These are phyloP conservation scores for Diorhabda elongata DNA, from an alignment of 1,140 invertebrate genomes.

Conservation along the genomic window DNA sequence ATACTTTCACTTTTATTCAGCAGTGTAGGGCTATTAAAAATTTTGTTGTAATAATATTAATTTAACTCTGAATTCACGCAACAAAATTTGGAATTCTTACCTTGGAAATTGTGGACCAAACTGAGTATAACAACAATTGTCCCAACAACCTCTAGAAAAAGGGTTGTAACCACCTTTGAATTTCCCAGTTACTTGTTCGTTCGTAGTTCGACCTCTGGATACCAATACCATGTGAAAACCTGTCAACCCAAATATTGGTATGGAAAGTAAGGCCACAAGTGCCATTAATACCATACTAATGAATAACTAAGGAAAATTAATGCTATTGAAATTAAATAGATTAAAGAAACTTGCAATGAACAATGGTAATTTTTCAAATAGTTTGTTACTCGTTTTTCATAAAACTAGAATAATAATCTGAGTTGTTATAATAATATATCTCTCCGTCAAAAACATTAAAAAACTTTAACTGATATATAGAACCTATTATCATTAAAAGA, in stretches of 20 bases:
- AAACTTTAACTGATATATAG: too few species aligned
- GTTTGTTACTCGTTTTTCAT: too few species aligned
- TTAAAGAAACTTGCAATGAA: too few species aligned
- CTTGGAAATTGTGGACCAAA: constrained; percentile 96
- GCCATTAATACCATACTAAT: constrained; percentile 86
- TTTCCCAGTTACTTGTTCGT: constrained; percentile 99
- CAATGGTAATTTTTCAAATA: too few species aligned
- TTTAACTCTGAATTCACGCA: neutral
- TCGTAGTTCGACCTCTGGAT: constrained; percentile 96
- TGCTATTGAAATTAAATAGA: neutral
- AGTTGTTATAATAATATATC: too few species aligned
- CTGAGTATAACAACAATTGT: constrained; percentile 91
- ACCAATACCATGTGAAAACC: constrained; percentile 97
- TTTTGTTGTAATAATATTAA: too few species aligned
- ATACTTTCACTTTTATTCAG: too few species aligned
- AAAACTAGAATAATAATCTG: too few species aligned
- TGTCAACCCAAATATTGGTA: constrained; percentile 96
- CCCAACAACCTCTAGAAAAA: constrained; percentile 88
- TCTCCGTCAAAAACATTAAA: too few species aligned
- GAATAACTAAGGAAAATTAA: constrained; percentile 49
- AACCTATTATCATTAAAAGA: too few species aligned
- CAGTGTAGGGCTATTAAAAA: too few species aligned
- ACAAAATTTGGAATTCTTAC: constrained; percentile 51
- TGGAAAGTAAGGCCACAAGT: constrained; percentile 83
- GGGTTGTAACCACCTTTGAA: constrained; percentile 97